phyloP scores from a whole-genome alignment of 2,888 invertebrate species.

The Tinea pellionella region DNA sequence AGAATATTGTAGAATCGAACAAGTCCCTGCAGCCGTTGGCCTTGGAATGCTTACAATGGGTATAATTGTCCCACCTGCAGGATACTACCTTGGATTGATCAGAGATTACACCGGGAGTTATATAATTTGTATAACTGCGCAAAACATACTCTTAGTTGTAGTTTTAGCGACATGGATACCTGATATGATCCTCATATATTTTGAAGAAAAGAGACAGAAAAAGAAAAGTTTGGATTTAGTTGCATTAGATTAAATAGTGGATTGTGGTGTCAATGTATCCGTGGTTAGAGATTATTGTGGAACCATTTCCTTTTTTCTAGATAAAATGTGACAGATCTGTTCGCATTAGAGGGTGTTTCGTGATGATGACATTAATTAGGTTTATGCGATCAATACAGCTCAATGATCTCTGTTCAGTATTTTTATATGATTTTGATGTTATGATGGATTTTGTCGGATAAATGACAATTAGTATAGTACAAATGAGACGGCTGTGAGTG shows the following conservation, averaged over 20 bases:
- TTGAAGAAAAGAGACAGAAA: constrained; percentile 36
- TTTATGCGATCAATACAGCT: background rate
- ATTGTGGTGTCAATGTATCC: background rate
- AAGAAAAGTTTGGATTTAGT: constrained; percentile 29
- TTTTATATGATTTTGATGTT: background rate
- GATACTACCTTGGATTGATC: constrained; percentile 74
- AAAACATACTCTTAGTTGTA: constrained; percentile 65
- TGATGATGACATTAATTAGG: background rate
- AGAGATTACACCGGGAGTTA: constrained; percentile 75
- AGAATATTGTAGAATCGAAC: constrained; percentile 67
- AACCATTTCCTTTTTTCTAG: background rate
- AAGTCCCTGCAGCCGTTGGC: constrained; percentile 77
- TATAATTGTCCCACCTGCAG: constrained; percentile 73
- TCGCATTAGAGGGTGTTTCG: background rate
- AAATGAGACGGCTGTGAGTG: background rate
- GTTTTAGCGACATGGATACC: constrained; percentile 70
- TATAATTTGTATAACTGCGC: constrained; percentile 71
- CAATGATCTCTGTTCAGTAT: background rate
- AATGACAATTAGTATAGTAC: background rate
- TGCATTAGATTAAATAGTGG: constrained; percentile 17
- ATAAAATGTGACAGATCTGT: background rate
- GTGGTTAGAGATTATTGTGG: background rate
- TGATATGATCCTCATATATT: constrained; percentile 58
- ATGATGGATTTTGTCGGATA: background rate
- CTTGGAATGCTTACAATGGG: constrained; percentile 80